Evolutionary conservation across 1,140 invertebrate species (phyloP).

Genomic region (Sipha flava): DNA sequence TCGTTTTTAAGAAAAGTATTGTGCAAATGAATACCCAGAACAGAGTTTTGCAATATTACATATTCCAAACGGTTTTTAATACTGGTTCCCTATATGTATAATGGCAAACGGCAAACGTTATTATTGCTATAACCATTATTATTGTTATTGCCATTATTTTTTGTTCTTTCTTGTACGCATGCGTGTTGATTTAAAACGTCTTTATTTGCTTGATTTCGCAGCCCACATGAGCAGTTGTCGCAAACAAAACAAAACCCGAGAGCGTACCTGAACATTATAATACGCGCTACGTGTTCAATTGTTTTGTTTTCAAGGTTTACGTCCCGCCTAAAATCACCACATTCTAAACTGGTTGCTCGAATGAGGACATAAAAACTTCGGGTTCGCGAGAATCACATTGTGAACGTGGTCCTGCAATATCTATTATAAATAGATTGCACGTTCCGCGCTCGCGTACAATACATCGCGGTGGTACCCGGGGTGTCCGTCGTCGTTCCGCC

Average conservation of each 20-base stretch:
- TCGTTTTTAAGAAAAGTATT: too few relatives aligned
- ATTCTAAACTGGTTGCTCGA: conserved; percentile 5
- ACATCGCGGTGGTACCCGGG: neutral
- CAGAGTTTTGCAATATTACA: too few relatives aligned
- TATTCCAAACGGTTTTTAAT: too few relatives aligned
- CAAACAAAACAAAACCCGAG: neutral
- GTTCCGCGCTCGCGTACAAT: neutral
- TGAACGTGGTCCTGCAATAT: neutral
- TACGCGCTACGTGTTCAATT: neutral
- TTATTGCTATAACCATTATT: too few relatives aligned
- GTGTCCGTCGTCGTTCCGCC: too few relatives aligned
- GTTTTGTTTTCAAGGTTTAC: conserved; percentile 27
- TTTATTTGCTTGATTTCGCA: neutral
- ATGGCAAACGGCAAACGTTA: too few relatives aligned
- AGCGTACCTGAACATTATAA: neutral
- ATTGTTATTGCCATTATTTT: too few relatives aligned
- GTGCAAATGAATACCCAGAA: too few relatives aligned
- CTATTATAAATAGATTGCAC: neutral
- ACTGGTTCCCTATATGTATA: too few relatives aligned
- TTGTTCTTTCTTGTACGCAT: neutral
- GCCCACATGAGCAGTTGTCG: neutral
- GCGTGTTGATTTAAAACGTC: neutral
- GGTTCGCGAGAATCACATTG: neutral
- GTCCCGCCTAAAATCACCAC: neutral
- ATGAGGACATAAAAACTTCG: neutral